A percentile compares a stretch with the other conserved stretches of the same genome.
These are phyloP conservation scores for Drosophila bunnanda DNA, from an alignment of 2,888 invertebrate species.

Conservation along the genomic window DNA sequence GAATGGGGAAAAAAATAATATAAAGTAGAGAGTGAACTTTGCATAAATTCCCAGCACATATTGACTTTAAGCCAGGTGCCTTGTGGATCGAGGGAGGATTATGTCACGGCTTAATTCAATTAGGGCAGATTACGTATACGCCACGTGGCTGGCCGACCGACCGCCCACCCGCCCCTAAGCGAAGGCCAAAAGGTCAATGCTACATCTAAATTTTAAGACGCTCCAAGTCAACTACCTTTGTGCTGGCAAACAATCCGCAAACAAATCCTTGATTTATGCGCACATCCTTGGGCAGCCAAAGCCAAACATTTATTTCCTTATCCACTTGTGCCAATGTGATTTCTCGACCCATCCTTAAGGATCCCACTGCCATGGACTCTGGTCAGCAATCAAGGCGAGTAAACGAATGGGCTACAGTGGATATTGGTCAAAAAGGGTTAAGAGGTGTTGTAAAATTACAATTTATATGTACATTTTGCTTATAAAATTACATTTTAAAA, in stretches of 20 bases:
- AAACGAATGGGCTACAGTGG: constrained; percentile 53
- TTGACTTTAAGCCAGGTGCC: constrained; percentile 30
- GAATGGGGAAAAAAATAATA: constrained; percentile 11
- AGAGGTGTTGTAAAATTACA: not conserved
- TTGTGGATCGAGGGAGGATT: constrained; percentile 47
- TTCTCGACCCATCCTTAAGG: constrained; percentile 35
- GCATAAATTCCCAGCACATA: constrained; percentile 59
- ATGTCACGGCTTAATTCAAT: constrained; percentile 79
- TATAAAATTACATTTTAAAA: too few species aligned
- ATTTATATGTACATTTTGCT: not conserved
- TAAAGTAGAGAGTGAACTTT: constrained; percentile 47
- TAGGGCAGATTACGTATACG: constrained; percentile 76
- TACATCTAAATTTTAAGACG: constrained; percentile 50
- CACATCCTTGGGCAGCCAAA: constrained; percentile 75
- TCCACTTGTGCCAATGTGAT: constrained; percentile 81
- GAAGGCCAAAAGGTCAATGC: constrained; percentile 70
- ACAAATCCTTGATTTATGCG: constrained; percentile 82
- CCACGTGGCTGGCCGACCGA: constrained; percentile 36
- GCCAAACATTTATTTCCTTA: constrained; percentile 81
- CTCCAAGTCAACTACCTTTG: constrained; percentile 70
- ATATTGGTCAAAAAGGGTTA: constrained; percentile 1
- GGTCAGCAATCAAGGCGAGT: constrained; percentile 55
- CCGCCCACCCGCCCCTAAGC: constrained; percentile 4
- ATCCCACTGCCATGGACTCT: constrained; percentile 43
- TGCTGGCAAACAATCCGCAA: constrained; percentile 72